Base-by-base conservation (phyloP, 2,113 vertebrate species). In the Calcarius ornatus region DNA sequence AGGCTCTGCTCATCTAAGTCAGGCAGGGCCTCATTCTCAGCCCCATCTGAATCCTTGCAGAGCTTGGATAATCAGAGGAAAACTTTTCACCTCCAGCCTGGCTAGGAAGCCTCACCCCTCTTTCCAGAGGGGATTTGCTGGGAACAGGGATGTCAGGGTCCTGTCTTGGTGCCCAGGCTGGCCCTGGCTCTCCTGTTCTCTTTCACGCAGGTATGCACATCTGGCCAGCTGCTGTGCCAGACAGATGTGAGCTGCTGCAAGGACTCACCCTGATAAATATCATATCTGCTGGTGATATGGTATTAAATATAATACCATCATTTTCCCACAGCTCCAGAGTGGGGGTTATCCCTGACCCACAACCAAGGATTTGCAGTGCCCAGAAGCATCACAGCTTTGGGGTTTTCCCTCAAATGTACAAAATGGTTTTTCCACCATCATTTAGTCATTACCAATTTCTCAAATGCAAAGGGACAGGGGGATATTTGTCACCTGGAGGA, bases 381-480 rank as follows among this genome's bases (percentile, higher is more conserved):
- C 33, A 81, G 30, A 63, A 71, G 25, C 48, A 47, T 19, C 48
- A 23, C 18, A n/a, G 48, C n/a, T 38, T 28, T 47, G 45, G 9
- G 7, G 1, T 1, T 15, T 17, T 4, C 37, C 21, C 7, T 5
- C 1, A 59, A 38, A 51, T 2, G 12, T 10, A 57, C 56, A 53
- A 70, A 75, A 12, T 2, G 8, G 19, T 68, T 37, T n/a, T 72
- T 6, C 43, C 11, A 75, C 35, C n/a, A 21, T 1, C n/a, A 11
- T 23, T 56, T 9, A 25, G 63, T 8, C 4, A 0, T 38, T 57
- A 33, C 42, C 33, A 5, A 2, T 48, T n/a, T 51, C 76, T 43
- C 54, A 28, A 2, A n/a, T 23, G 45, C 21, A 31, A 64, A 76
- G 54, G 42, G 72, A 51, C 86, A 76, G n/a, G 9, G 0, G 47